phyloP scores from a whole-genome alignment of 2,113 vertebrate species.

The Protobothrops flavoviridis region DNA sequence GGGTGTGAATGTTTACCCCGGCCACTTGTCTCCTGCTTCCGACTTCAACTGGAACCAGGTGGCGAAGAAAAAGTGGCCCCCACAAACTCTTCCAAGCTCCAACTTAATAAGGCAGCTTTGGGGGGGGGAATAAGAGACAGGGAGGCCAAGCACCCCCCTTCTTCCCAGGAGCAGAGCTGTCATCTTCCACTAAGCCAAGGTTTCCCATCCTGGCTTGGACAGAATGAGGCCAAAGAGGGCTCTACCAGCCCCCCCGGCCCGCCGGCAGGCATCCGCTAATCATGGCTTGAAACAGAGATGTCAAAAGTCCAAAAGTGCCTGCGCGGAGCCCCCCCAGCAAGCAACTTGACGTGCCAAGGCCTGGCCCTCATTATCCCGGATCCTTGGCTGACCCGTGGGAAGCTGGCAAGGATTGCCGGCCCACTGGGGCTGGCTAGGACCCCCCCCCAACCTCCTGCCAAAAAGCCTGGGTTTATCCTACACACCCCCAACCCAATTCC shows the following conservation, averaged over 20 bases:
- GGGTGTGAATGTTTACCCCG: neutral
- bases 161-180: constrained; percentile 32
- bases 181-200: constrained; percentile 27
- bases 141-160: neutral
- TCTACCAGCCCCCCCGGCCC: neutral
- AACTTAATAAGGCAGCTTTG: neutral
- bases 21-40: neutral
- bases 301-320: constrained; percentile 1
- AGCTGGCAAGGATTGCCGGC: constrained; percentile 5
- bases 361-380: neutral
- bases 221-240: constrained; percentile 15
- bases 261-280: neutral
- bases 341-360: neutral
- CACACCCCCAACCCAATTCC: no score
- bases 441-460: neutral
- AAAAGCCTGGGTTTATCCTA: neutral
- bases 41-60: neutral
- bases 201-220: neutral
- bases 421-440: neutral
- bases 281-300: neutral
- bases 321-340: neutral
- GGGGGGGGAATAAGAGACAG: neutral
- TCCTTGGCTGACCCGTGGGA: neutral
- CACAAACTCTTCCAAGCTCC: neutral
- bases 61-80: neutral